Evolutionary conservation across 1,140 invertebrate genomes (phyloP).

Genomic region (Zeugodacus cucurbitae): DNA sequence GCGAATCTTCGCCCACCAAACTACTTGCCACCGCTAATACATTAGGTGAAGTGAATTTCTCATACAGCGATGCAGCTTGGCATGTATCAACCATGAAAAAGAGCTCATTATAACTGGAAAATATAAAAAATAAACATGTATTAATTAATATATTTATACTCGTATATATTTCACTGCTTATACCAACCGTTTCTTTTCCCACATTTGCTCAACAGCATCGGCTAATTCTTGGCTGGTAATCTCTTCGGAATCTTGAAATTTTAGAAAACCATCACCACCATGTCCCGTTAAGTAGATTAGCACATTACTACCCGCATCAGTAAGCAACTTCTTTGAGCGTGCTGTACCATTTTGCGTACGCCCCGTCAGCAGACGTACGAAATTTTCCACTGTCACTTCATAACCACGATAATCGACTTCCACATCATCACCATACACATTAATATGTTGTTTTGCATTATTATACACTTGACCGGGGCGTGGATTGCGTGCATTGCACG

Average conservation of each 20-base stretch:
- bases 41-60: conserved; percentile 98
- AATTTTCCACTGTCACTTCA: conserved; percentile 98
- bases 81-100: conserved; percentile 99
- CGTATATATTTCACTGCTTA: no score
- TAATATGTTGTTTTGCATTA: conserved; percentile 97
- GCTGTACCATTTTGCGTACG: conserved; percentile 90
- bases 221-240: conserved; percentile 98
- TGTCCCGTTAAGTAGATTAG: conserved; percentile 97
- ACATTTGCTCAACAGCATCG: conserved; percentile 99
- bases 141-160: no score
- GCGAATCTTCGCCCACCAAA: conserved; percentile 96
- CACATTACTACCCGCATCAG: conserved; percentile 97
- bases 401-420: conserved; percentile 99
- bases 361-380: conserved; percentile 95
- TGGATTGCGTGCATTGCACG: conserved; percentile 98
- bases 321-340: conserved; percentile 92
- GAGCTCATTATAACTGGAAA: conserved; percentile 93
- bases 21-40: conserved; percentile 97
- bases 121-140: not conserved
- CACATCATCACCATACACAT: conserved; percentile 99
- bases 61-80: conserved; percentile 98
- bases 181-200: conserved; percentile 90
- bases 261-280: conserved; percentile 98
- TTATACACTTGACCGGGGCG: conserved; percentile 98
- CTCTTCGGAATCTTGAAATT: conserved; percentile 99